Percentiles rank a stretch among this genome's conserved stretches.
Conservation (phyloP, 2,888 invertebrate species). For the Petrolisthes manimaculis region DNA sequence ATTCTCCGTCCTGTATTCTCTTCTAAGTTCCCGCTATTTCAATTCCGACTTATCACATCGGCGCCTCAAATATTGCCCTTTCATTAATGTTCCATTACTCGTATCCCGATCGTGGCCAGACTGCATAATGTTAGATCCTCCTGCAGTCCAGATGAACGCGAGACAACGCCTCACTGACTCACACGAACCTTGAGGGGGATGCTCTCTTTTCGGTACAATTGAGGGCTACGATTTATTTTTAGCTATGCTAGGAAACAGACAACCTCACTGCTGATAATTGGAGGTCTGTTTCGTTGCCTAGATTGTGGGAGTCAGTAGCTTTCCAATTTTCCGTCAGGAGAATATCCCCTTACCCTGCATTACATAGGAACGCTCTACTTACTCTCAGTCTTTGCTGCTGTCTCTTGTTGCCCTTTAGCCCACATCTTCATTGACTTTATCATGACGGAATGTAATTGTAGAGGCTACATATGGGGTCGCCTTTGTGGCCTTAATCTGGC, state of each 20-base stretch:
- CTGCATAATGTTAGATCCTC: conserved; percentile 23
- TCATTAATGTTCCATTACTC: conserved; percentile 32
- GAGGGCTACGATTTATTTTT: neutral
- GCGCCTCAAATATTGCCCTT: conserved; percentile 36
- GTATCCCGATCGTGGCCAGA: conserved; percentile 17
- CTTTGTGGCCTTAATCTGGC: conserved; percentile 8
- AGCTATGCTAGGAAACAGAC: too few species aligned
- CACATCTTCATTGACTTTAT: conserved; percentile 50
- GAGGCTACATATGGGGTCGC: conserved; percentile 28
- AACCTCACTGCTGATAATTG: too few species aligned
- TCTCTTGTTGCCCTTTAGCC: conserved; percentile 22
- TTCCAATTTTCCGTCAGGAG: too few species aligned
- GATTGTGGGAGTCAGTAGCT: too few species aligned
- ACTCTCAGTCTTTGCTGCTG: neutral
- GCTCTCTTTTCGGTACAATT: neutral
- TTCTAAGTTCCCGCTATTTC: conserved; percentile 33
- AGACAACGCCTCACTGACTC: conserved; percentile 31
- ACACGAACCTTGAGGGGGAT: too few species aligned
- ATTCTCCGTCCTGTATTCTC: conserved; percentile 7
- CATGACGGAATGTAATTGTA: conserved; percentile 34
- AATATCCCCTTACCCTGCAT: neutral
- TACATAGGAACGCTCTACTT: neutral
- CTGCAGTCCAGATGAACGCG: conserved; percentile 25
- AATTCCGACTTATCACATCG: conserved; percentile 34
- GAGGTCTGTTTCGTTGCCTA: too few species aligned